Percentiles rank a stretch among this genome's conserved stretches.
Evolutionary conservation across 2,888 invertebrate genomes (phyloP).

Genomic region (Conomelus anceps): DNA sequence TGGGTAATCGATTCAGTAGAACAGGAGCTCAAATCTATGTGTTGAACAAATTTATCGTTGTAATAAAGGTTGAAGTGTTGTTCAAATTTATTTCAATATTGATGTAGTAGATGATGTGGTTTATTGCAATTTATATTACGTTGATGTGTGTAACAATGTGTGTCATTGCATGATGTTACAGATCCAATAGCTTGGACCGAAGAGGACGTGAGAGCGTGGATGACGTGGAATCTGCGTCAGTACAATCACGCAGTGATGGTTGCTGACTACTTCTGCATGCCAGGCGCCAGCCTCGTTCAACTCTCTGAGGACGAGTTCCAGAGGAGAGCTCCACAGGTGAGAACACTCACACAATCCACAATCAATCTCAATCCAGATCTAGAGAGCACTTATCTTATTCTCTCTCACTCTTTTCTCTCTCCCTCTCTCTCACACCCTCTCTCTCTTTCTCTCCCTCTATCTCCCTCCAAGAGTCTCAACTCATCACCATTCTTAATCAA

Average conservation of each 20-base stretch:
- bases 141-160: no score
- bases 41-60: no score
- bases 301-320: conserved; percentile 81
- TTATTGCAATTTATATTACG: no score
- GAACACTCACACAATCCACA: no score
- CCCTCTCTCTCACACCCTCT: neutral
- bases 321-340: conserved; percentile 75
- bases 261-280: conserved; percentile 70
- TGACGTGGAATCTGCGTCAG: conserved; percentile 78
- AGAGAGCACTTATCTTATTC: neutral
- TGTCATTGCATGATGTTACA: conserved; percentile 42
- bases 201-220: conserved; percentile 81
- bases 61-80: no score
- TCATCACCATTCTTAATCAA: no score
- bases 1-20: no score
- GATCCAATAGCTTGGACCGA: conserved; percentile 85
- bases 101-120: no score
- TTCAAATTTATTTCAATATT: no score
- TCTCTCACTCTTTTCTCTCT: neutral
- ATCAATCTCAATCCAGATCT: neutral
- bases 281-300: conserved; percentile 66
- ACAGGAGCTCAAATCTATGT: no score
- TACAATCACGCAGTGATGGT: conserved; percentile 66
- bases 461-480: neutral
- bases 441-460: neutral